Conservation (phyloP, 2,888 invertebrate species). For the Drosophila cracens region DNA sequence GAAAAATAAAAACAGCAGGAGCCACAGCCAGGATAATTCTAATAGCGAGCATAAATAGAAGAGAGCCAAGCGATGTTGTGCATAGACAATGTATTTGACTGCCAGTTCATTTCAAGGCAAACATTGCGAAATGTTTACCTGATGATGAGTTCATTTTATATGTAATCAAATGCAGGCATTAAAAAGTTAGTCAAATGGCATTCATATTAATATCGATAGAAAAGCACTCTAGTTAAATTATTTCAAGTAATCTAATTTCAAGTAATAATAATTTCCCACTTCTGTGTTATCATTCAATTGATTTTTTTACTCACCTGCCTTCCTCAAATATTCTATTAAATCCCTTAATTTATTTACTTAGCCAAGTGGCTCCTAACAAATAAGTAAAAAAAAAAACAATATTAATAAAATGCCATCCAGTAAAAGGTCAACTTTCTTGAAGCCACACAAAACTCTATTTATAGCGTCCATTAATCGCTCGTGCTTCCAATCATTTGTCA, state of each 20-base stretch:
- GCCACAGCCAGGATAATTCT: conserved; percentile 6
- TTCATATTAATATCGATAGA: background rate
- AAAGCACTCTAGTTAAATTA: background rate
- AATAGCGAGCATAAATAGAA: conserved; percentile 3
- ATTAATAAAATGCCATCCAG: background rate
- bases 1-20: conserved; percentile 12
- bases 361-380: background rate
- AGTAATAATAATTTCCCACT: background rate
- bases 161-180: background rate
- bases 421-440: background rate
- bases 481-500: conserved; percentile 54
- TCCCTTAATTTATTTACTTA: background rate
- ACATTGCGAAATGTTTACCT: background rate
- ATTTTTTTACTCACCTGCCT: background rate
- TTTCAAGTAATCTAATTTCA: background rate
- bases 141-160: background rate
- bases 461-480: conserved; percentile 3
- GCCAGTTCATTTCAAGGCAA: conserved; percentile 8
- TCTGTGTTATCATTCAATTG: background rate
- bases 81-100: conserved; percentile 1
- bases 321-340: background rate
- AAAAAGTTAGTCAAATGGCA: background rate
- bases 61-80: background rate
- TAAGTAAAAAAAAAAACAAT: background rate
- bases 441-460: background rate